These are phyloP conservation scores for Reticulitermes lucifugus DNA, from an alignment of 2,888 invertebrate species.

Conservation along the genomic window DNA sequence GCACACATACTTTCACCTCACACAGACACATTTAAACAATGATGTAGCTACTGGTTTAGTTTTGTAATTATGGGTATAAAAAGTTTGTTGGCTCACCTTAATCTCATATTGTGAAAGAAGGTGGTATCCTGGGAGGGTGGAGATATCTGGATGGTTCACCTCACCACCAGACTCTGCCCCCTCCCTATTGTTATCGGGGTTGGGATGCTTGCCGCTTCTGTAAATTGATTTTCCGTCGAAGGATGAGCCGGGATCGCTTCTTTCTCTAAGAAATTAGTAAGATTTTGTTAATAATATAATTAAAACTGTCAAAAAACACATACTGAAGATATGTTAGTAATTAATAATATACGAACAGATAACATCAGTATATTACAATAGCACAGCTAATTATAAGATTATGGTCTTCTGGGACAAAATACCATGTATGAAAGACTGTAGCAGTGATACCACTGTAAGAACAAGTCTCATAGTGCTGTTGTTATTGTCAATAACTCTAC, in stretches of 20 bases:
- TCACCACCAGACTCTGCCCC: constrained; percentile 51
- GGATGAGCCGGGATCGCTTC: constrained; percentile 70
- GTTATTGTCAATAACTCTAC: too few relatives aligned
- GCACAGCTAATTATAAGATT: too few relatives aligned
- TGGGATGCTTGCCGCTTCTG: constrained; percentile 67
- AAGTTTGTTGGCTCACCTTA: constrained; percentile 65
- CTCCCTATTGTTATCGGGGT: constrained; percentile 59
- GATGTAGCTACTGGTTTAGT: too few relatives aligned
- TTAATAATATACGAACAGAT: too few relatives aligned
- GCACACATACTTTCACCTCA: too few relatives aligned
- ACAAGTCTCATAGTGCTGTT: too few relatives aligned
- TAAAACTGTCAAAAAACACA: background rate
- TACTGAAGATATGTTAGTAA: too few relatives aligned
- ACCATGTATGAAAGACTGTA: too few relatives aligned
- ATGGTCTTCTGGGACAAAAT: too few relatives aligned
- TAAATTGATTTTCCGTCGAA: constrained; percentile 89
- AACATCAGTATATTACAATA: too few relatives aligned
- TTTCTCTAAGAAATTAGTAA: constrained; percentile 68
- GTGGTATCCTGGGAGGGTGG: constrained; percentile 61
- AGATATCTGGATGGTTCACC: constrained; percentile 61
- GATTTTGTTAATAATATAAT: constrained; percentile 9
- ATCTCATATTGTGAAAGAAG: constrained; percentile 76
- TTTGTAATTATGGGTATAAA: background rate
- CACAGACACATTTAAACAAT: too few relatives aligned
- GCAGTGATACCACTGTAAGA: too few relatives aligned